These are phyloP conservation scores for Hylaeus anthracinus DNA, from an alignment of 1,140 invertebrate species.

Conservation along the genomic window DNA sequence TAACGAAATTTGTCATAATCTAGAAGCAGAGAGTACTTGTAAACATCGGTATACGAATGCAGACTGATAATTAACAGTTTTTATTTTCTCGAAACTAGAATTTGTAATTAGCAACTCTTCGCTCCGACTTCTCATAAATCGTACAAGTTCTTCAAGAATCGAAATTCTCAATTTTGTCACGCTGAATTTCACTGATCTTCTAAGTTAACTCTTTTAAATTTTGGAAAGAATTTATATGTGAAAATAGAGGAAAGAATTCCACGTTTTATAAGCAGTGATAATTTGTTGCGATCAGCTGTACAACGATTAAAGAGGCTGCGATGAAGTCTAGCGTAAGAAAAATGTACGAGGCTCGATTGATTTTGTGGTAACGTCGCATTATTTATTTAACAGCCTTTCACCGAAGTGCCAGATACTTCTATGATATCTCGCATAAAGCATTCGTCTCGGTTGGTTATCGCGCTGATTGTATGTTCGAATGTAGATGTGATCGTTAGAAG, in stretches of 20 bases:
- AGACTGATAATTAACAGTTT: too few relatives aligned
- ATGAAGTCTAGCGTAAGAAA: neutral
- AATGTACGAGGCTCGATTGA: neutral
- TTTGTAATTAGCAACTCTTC: neutral
- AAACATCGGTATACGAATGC: neutral
- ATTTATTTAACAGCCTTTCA: constrained; percentile 3
- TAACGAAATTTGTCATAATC: neutral
- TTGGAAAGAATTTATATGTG: too few relatives aligned
- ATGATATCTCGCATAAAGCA: neutral
- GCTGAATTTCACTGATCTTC: too few relatives aligned
- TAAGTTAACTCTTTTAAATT: too few relatives aligned
- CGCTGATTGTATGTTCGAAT: neutral
- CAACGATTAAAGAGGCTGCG: too few relatives aligned
- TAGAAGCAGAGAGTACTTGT: neutral
- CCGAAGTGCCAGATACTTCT: constrained; percentile 18
- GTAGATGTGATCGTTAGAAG: neutral
- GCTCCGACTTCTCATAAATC: neutral
- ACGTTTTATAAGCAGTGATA: neutral
- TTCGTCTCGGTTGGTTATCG: neutral
- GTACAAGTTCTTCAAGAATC: too few relatives aligned
- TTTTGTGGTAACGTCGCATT: neutral
- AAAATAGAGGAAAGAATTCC: neutral
- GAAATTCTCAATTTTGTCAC: too few relatives aligned
- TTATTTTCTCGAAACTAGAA: neutral
- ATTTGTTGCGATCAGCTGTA: too few relatives aligned